Evolutionary conservation across 2,797 vertebrate genomes (phyloP).

Genomic region (Trachurus trachurus): DNA sequence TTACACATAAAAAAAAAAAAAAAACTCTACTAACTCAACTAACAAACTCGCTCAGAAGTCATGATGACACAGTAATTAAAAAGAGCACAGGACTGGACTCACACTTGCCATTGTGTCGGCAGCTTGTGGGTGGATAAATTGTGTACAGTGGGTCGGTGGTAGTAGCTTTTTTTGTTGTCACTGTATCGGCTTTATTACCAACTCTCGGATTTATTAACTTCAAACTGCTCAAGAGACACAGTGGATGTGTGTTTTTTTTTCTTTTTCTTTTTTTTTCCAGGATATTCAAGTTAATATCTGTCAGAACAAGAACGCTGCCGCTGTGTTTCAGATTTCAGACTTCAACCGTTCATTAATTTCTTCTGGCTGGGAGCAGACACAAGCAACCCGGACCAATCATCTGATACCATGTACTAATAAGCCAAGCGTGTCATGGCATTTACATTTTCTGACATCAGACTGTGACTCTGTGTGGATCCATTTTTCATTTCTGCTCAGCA

Average conservation of each 20-base stretch:
- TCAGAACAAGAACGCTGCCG: conserved; percentile 17
- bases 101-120: conserved; percentile 10
- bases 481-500: not conserved
- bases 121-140: conserved; percentile 14
- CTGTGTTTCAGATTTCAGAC: conserved; percentile 9
- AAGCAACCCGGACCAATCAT: conserved; percentile 28
- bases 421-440: conserved; percentile 31
- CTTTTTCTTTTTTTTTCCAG: not conserved
- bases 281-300: conserved; percentile 33
- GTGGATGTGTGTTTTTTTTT: too few species aligned
- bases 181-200: not conserved
- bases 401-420: conserved; percentile 42
- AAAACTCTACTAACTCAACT: not conserved
- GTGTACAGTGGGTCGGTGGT: not conserved
- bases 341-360: conserved; percentile 40
- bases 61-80: conserved; percentile 32
- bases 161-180: conserved; percentile 1
- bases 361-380: conserved; percentile 19
- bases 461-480: conserved; percentile 11
- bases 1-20: not conserved
- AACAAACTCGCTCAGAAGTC: conserved; percentile 15
- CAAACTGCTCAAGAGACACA: not conserved
- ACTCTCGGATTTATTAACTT: conserved; percentile 21
- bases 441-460: conserved; percentile 58
- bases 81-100: conserved; percentile 21